A percentile compares a stretch with the other conserved stretches of the same genome.
phyloP scores from a whole-genome alignment of 1,140 invertebrate species.

The Drosophila miranda region DNA sequence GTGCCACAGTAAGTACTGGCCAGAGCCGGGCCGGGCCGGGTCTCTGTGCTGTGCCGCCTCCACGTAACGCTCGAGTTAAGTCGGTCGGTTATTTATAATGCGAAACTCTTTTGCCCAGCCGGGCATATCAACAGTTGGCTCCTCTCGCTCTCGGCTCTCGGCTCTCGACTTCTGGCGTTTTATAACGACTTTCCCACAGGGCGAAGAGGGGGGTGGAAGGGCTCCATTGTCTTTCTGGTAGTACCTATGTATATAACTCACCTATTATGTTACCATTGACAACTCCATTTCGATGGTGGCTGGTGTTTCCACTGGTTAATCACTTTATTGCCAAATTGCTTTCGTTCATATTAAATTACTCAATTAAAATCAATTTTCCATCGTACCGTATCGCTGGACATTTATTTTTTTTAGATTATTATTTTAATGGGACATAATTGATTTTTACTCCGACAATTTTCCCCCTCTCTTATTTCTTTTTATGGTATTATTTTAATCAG shows the following conservation, averaged over 20 bases:
- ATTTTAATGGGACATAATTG: constrained; percentile 46
- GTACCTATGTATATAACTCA: constrained; percentile 15
- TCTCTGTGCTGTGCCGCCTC: neutral
- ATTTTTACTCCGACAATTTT: constrained; percentile 49
- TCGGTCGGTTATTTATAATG: constrained; percentile 68
- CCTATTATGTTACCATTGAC: constrained; percentile 46
- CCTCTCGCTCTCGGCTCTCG: neutral
- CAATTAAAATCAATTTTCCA: constrained; percentile 56
- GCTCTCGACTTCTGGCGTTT: constrained; percentile 33
- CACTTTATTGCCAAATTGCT: constrained; percentile 49
- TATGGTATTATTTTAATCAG: constrained; percentile 7
- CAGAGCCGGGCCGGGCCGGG: constrained; percentile 7
- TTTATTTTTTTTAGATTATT: constrained; percentile 25
- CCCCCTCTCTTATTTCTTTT: constrained; percentile 29
- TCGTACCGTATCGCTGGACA: neutral
- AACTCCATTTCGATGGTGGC: constrained; percentile 1
- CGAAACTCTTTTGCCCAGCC: constrained; percentile 72
- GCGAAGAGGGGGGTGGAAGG: too few relatives aligned
- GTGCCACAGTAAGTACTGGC: constrained; percentile 52
- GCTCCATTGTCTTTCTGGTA: constrained; percentile 35
- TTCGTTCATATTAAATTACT: constrained; percentile 51
- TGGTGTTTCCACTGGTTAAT: constrained; percentile 32
- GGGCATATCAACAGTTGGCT: constrained; percentile 80
- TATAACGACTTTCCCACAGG: constrained; percentile 44
- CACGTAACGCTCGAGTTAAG: constrained; percentile 71